Percentiles rank a stretch among this genome's conserved stretches.
These are phyloP conservation scores for Drymodes brunneopygia DNA, from an alignment of 2,113 vertebrate species.

Conservation along the genomic window DNA sequence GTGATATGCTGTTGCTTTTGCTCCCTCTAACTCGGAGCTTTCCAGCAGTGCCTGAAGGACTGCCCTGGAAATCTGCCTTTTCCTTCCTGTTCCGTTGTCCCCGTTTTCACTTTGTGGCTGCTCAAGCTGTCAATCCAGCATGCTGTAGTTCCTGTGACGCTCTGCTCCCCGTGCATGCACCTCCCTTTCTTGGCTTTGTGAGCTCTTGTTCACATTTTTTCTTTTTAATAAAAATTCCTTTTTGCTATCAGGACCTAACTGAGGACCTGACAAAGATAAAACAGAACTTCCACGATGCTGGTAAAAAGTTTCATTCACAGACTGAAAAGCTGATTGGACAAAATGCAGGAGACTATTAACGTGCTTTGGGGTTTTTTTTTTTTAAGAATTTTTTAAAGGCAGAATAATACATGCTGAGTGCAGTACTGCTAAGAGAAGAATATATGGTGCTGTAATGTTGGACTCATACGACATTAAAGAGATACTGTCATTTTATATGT, in stretches of 20 bases:
- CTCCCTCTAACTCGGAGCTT: background rate
- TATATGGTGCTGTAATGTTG: background rate
- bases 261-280: background rate
- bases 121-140: background rate
- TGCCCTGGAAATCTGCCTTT: background rate
- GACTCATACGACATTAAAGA: background rate
- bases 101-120: background rate
- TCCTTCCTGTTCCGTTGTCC: background rate
- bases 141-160: no score
- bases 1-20: background rate
- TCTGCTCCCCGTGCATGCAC: accelerated
- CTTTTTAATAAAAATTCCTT: background rate
- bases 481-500: background rate
- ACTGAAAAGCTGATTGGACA: background rate
- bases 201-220: background rate
- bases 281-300: background rate
- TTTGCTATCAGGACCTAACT: background rate
- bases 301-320: background rate
- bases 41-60: background rate
- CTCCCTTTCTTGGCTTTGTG: background rate
- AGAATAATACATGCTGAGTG: background rate
- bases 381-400: background rate
- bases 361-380: background rate
- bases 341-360: background rate
- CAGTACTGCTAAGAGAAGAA: background rate